phyloP scores from a whole-genome alignment of 1,140 invertebrate genomes.

The Apis cerana region DNA sequence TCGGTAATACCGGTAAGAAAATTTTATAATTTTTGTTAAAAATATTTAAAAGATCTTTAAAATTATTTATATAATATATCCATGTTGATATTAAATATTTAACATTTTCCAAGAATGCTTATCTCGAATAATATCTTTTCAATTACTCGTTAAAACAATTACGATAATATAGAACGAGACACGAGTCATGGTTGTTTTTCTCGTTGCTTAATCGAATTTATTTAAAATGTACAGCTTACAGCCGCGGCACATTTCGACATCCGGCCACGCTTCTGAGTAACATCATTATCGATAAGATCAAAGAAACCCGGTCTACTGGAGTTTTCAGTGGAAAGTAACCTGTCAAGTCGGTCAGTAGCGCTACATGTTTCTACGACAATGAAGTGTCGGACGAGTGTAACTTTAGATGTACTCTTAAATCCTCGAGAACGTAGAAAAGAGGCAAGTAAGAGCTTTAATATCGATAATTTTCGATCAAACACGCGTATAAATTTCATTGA shows the following conservation, averaged over 20 bases:
- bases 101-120: no score
- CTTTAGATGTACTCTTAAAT: not conserved
- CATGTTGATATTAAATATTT: not conserved
- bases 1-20: no score
- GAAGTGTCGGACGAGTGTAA: conserved; percentile 18
- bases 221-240: not conserved
- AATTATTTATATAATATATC: not conserved
- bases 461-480: not conserved
- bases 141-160: not conserved
- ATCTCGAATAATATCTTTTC: not conserved
- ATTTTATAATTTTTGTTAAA: no score
- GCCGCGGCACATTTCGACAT: conserved; percentile 31
- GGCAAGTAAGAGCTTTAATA: not conserved
- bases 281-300: conserved; percentile 49
- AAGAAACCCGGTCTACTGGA: conserved; percentile 33
- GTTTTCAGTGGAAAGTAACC: conserved; percentile 47
- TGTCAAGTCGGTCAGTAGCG: conserved; percentile 15
- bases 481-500: not conserved
- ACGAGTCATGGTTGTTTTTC: not conserved
- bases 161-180: not conserved
- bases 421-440: not conserved
- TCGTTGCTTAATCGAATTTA: conserved; percentile 33
- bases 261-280: conserved; percentile 29
- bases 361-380: conserved; percentile 26
- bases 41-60: no score